A percentile compares a stretch with the other conserved stretches of the same genome.
These are phyloP conservation scores for Daphoenositta chrysoptera DNA, from an alignment of 2,113 vertebrate species.

Conservation along the genomic window DNA sequence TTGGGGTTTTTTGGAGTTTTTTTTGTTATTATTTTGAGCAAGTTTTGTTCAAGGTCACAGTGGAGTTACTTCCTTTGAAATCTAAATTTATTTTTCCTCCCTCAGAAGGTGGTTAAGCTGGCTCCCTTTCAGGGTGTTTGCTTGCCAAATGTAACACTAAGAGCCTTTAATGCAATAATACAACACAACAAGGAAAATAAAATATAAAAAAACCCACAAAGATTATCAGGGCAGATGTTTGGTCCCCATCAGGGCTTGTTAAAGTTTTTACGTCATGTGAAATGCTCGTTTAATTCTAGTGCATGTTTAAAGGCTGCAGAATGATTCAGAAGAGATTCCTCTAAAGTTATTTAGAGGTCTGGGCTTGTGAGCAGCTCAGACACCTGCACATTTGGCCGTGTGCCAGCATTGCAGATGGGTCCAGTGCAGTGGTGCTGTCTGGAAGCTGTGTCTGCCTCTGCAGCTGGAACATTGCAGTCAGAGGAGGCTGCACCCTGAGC, in stretches of 20 bases:
- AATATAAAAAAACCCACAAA: neutral
- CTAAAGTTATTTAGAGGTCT: neutral
- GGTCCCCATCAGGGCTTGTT: neutral
- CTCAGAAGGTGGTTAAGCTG: neutral
- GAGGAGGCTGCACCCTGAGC: neutral
- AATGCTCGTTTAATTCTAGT: neutral
- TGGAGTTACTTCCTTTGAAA: constrained; percentile 9
- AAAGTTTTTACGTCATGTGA: neutral
- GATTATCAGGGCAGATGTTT: neutral
- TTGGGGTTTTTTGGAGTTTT: neutral
- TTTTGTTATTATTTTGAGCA: neutral
- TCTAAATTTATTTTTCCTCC: constrained; percentile 3
- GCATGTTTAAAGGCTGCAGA: neutral
- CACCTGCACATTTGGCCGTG: neutral
- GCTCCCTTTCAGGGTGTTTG: neutral
- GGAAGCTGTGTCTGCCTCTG: neutral
- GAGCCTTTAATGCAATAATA: neutral
- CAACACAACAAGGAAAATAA: neutral
- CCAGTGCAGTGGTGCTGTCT: neutral
- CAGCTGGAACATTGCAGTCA: neutral
- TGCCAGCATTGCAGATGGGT: neutral
- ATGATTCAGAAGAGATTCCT: neutral
- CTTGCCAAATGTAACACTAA: neutral
- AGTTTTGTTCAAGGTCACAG: constrained; percentile 17
- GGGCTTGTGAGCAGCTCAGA: neutral